Percentiles rank a stretch among this genome's conserved stretches.
phyloP scores from a whole-genome alignment of 2,797 vertebrate genomes.

The Botia kubotai region DNA sequence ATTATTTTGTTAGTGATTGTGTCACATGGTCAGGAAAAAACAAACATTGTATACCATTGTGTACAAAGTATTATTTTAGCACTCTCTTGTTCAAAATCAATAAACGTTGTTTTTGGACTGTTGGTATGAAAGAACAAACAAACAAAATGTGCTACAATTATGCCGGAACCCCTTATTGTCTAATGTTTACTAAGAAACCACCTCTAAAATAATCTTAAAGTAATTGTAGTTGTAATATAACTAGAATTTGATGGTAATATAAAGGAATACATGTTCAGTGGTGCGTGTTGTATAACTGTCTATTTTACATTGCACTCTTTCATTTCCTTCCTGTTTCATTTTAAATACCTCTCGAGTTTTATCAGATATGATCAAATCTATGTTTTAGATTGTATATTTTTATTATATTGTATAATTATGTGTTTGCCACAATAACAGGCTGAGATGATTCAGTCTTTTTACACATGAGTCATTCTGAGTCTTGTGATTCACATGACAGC shows the following conservation, averaged over 20 bases:
- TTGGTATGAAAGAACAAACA: background rate
- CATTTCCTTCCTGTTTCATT: no score
- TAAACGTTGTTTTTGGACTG: background rate
- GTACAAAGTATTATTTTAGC: background rate
- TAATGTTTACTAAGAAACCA: background rate
- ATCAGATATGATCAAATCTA: no score
- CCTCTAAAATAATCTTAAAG: no score
- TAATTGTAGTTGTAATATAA: no score
- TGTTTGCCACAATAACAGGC: background rate
- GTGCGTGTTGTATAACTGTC: no score
- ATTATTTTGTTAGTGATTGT: slow-evolving; percentile 20
- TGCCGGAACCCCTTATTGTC: background rate
- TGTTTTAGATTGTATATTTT: background rate
- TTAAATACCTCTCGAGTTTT: no score
- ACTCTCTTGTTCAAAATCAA: background rate
- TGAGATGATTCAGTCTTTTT: background rate
- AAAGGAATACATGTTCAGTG: no score
- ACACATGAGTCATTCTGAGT: background rate
- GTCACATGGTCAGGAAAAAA: slow-evolving; percentile 32
- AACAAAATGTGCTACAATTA: background rate
- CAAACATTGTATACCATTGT: background rate
- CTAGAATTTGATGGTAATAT: no score
- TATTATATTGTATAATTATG: background rate
- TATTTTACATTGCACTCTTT: no score
- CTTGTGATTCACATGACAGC: background rate